Evolutionary conservation across 2,113 vertebrate genomes (phyloP).

Genomic region (Pipa parva): DNA sequence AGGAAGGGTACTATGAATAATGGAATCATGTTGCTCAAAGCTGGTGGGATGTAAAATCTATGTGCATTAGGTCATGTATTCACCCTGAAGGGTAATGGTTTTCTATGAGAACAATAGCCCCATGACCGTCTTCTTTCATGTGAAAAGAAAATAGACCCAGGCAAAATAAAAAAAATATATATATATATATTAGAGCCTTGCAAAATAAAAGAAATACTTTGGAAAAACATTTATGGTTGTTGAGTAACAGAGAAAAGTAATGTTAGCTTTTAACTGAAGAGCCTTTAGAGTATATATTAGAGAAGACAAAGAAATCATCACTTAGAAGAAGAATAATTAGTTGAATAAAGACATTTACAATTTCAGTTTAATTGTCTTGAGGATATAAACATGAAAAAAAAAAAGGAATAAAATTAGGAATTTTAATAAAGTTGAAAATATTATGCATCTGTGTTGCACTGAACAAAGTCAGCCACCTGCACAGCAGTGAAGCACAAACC

Average conservation of each 20-base stretch:
- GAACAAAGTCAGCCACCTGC: too few species aligned
- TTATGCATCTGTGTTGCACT: too few species aligned
- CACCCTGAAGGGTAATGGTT: constrained; percentile 39
- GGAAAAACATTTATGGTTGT: constrained; percentile 37
- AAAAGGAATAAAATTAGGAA: constrained; percentile 33
- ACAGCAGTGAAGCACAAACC: too few species aligned
- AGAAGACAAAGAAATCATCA: constrained; percentile 3
- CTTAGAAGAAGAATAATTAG: constrained; percentile 22
- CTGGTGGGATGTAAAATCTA: constrained; percentile 30
- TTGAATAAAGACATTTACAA: constrained; percentile 30
- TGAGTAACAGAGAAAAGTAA: constrained; percentile 17
- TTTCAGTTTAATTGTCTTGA: constrained; percentile 26
- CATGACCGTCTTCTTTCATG: constrained; percentile 32
- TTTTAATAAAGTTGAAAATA: constrained; percentile 21
- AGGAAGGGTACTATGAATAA: constrained; percentile 34
- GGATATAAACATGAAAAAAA: constrained; percentile 35
- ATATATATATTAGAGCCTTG: not conserved
- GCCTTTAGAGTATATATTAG: not conserved
- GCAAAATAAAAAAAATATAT: constrained; percentile 28
- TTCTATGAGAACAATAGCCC: constrained; percentile 36
- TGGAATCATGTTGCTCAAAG: constrained; percentile 32
- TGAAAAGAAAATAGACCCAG: constrained; percentile 15
- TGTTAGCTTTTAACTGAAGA: constrained; percentile 7
- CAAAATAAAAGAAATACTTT: constrained; percentile 28
- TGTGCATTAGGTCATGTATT: constrained; percentile 33